Conservation (phyloP, 2,113 vertebrate genomes). For the Hymenochirus boettgeri region DNA sequence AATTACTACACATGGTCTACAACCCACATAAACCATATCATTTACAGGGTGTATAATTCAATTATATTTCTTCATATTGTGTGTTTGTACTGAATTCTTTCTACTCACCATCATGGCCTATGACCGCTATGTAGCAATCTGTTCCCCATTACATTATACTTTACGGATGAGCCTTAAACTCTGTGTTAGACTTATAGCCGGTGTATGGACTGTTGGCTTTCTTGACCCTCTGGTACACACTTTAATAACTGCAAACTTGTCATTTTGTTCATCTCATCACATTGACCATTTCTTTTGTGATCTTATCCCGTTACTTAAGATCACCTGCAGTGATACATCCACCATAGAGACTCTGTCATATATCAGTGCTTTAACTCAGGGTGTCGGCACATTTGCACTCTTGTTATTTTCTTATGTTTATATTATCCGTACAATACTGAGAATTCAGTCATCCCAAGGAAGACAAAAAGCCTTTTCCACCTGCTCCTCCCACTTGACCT, state of each 20-base stretch:
- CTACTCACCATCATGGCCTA: constrained; percentile 46
- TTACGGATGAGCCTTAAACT: constrained; percentile 38
- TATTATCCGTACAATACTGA: constrained; percentile 24
- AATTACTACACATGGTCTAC: background rate
- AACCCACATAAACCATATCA: background rate
- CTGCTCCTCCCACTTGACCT: constrained; percentile 9
- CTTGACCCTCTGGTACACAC: background rate
- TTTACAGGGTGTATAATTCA: background rate
- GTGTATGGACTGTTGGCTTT: constrained; percentile 23
- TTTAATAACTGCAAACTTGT: background rate
- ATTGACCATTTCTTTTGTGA: constrained; percentile 36
- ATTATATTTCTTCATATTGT: constrained; percentile 4
- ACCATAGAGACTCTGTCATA: background rate
- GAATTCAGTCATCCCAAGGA: constrained; percentile 15
- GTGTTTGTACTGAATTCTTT: background rate
- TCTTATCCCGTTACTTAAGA: constrained; percentile 6
- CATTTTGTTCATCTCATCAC: constrained; percentile 14
- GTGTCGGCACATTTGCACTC: constrained; percentile 6
- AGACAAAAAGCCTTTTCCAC: constrained; percentile 34
- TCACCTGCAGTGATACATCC: constrained; percentile 8
- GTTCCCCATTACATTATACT: constrained; percentile 41
- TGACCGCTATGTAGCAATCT: constrained; percentile 44
- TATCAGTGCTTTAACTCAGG: background rate
- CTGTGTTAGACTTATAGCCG: background rate
- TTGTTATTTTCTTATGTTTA: constrained; percentile 25